Evolutionary conservation across 2,113 vertebrate genomes (phyloP).

Genomic region (Emberiza fucata): DNA sequence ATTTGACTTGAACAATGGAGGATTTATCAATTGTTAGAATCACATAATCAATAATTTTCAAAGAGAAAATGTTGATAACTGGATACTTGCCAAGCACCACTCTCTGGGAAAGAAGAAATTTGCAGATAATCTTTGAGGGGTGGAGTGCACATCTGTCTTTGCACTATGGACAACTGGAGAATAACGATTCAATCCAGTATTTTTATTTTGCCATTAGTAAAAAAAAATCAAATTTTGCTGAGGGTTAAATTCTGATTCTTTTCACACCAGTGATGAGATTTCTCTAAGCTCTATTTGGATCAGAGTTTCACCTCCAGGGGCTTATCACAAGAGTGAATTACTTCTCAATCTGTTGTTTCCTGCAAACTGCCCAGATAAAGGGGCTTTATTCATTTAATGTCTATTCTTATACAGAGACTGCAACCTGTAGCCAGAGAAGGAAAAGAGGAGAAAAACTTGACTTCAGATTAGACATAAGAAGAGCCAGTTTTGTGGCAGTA

Average conservation of each 20-base stretch:
- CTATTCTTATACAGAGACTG: not conserved
- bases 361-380: not conserved
- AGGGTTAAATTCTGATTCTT: not conserved
- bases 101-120: not conserved
- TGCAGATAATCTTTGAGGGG: not conserved
- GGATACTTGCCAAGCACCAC: not conserved
- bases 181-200: not conserved
- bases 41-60: constrained; percentile 4
- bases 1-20: not conserved
- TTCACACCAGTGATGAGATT: not conserved
- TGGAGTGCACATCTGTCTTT: not conserved
- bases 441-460: not conserved
- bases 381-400: not conserved
- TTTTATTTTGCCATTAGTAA: not conserved
- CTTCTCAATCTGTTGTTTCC: not conserved
- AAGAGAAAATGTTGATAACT: not conserved
- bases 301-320: not conserved
- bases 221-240: not conserved
- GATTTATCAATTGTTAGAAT: not conserved
- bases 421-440: not conserved
- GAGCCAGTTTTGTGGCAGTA: not conserved
- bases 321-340: not conserved
- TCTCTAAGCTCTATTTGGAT: not conserved
- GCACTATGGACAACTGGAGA: not conserved
- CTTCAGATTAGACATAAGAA: not conserved